Percentiles rank a stretch among this genome's conserved stretches.
These are phyloP conservation scores for Acheta domesticus DNA, from an alignment of 2,888 invertebrate species.

Conservation along the genomic window DNA sequence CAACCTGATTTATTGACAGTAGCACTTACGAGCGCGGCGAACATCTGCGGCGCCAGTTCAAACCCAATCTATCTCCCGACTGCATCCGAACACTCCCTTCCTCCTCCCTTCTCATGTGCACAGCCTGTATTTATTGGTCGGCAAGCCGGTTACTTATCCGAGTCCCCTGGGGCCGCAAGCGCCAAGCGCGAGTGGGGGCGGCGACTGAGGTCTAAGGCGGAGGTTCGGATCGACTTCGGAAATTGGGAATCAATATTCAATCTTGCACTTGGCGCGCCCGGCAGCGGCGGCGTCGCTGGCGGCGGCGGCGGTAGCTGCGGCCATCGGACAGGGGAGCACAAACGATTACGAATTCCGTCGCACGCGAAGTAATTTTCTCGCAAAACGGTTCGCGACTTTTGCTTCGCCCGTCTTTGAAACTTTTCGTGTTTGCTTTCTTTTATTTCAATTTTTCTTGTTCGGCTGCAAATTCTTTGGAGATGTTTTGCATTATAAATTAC, in stretches of 20 bases:
- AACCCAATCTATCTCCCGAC: background rate
- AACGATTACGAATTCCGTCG: background rate
- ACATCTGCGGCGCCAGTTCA: too few relatives aligned
- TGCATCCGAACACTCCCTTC: background rate
- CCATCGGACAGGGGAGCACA: background rate
- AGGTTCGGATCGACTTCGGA: slow-evolving; percentile 9
- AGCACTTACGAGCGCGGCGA: too few relatives aligned
- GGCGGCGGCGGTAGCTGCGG: background rate
- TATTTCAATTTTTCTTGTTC: too few relatives aligned
- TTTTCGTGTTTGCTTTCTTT: too few relatives aligned
- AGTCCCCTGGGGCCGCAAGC: background rate
- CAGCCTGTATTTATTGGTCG: background rate
- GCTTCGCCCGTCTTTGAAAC: too few relatives aligned
- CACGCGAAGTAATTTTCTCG: too few relatives aligned
- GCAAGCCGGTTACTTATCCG: background rate
- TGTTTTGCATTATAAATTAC: too few relatives aligned
- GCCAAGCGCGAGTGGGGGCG: background rate
- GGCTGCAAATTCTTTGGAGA: too few relatives aligned
- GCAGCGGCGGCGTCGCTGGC: background rate
- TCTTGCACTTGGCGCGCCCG: slow-evolving; percentile 9
- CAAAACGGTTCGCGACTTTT: too few relatives aligned
- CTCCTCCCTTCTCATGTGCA: background rate
- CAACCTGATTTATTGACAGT: too few relatives aligned
- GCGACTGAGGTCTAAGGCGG: background rate
- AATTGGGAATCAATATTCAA: slow-evolving; percentile 18